Base-by-base conservation (phyloP, 2,888 invertebrate species). In the Melieria crassipennis region DNA sequence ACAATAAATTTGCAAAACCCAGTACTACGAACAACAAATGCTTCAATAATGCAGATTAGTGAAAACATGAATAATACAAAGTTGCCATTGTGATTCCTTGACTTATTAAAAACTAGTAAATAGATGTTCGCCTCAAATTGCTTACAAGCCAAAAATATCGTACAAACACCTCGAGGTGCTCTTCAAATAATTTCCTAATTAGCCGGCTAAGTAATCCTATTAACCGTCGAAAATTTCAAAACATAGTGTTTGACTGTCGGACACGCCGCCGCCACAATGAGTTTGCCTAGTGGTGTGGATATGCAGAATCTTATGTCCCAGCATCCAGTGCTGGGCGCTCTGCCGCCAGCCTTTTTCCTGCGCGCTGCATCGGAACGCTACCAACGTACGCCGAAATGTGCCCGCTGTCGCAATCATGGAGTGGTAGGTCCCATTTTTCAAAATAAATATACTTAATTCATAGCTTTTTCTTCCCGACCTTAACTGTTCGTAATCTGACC, bases 351-450 rank as follows among this genome's bases (percentile, higher is more conserved):
- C n/a, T 95, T 95, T 87, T 95, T 96, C 87, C 88, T 95, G 73
- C 89, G 95, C 79, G 95, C 95, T 72, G 95, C 95, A 70, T 93
- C 94, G 42, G 97, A 98, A 86, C 90, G 97, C 82, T 98, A 97
- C 87, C 97, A 97, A 86, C 89, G 98, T 78, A 98, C 98, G 16
- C 98, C 98, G 56, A 98, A 98, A 88, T 98, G 98, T 88, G 98
- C 98, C 72, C 90, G 98, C 68, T 99, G 98, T 86, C 90, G 98
- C 73, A 98, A 99, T 89, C 98, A 99, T 89, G 98, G 98, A 79
- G 97, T 97, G 76, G 98, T 98, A 72, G 98, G 61, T 70, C 50
- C 11, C 10, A 48, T 46, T 46, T 62, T 47, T 62, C 1, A 13
- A 4, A 7, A 62, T 56, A 13, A 45, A 47, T 46, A 16, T 11